Evolutionary conservation across 2,797 vertebrate species (phyloP).

Genomic region (Eospalax fontanierii): DNA sequence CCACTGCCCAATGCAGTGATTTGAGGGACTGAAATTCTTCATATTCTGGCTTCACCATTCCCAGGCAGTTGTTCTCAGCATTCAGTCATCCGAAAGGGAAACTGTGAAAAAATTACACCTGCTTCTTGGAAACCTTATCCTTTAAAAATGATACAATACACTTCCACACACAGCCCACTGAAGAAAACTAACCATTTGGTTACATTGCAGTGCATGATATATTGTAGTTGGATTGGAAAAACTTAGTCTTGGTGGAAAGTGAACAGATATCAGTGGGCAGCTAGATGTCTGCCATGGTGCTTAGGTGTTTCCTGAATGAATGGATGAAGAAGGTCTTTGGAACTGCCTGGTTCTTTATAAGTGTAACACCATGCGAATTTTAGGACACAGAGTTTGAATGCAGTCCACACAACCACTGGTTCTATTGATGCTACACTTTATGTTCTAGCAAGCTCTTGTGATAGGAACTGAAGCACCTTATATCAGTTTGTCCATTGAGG

Average conservation of each 20-base stretch:
- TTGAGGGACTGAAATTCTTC: neutral
- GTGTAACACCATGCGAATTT: neutral
- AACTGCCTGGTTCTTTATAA: constrained; percentile 3
- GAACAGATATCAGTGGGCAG: neutral
- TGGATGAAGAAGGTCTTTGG: neutral
- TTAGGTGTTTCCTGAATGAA: neutral
- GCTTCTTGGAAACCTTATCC: neutral
- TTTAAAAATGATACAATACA: neutral
- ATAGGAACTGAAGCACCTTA: neutral
- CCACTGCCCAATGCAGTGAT: neutral
- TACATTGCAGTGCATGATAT: neutral
- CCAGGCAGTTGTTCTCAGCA: neutral
- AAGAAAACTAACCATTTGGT: neutral
- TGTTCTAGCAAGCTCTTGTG: neutral
- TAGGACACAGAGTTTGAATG: neutral
- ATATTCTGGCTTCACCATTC: neutral
- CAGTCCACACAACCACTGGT: neutral
- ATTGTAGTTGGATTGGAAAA: neutral
- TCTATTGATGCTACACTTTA: neutral
- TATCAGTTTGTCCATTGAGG: neutral
- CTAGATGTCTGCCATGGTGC: neutral
- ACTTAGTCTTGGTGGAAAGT: neutral
- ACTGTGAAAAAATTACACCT: neutral
- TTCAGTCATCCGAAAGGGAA: neutral
- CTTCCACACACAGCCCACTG: neutral